phyloP scores from a whole-genome alignment of 2,113 vertebrate species.

The Muscicapa adusta region DNA sequence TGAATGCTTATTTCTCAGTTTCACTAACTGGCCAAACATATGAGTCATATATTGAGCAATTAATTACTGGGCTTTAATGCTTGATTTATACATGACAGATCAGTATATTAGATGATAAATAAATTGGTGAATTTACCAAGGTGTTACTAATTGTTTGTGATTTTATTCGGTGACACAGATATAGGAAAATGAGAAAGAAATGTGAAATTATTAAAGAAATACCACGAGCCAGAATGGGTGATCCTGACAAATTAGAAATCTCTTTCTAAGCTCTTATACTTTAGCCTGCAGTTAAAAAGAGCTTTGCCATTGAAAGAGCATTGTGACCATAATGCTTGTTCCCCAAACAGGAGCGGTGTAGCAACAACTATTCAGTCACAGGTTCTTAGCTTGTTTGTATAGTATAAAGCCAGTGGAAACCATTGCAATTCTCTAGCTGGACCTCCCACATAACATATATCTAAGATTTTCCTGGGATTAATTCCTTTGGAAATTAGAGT shows the following conservation, averaged over 20 bases:
- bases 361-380: constrained; percentile 44
- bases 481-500: background rate
- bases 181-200: background rate
- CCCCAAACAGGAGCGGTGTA: constrained; percentile 16
- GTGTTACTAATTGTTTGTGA: background rate
- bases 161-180: background rate
- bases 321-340: constrained; percentile 31
- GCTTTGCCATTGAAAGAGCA: constrained; percentile 50
- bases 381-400: constrained; percentile 56
- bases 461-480: constrained; percentile 10
- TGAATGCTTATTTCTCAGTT: background rate
- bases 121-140: background rate
- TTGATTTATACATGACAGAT: background rate
- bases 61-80: background rate
- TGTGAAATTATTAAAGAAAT: background rate
- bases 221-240: background rate
- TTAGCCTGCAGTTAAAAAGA: constrained; percentile 38
- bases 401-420: constrained; percentile 45
- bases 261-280: constrained; percentile 8
- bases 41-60: background rate
- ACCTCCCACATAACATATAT: constrained; percentile 42
- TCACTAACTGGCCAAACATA: background rate
- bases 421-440: constrained; percentile 28
- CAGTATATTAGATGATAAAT: background rate
- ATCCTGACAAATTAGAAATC: constrained; percentile 1